Evolutionary conservation across 2,888 invertebrate species (phyloP).

Genomic region (Nomada goodeniana): DNA sequence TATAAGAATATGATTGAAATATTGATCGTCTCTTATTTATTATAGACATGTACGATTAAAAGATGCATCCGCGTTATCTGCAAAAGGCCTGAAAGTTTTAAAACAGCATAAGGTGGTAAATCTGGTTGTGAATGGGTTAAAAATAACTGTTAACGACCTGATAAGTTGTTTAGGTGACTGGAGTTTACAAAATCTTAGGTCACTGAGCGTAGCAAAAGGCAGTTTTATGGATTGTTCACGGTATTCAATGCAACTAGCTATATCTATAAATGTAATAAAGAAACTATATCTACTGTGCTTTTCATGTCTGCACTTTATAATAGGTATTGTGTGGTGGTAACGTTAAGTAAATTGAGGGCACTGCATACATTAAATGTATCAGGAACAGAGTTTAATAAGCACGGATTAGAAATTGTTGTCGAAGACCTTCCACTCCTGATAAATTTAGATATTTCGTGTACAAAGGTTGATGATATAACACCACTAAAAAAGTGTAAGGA

Average conservation of each 20-base stretch:
- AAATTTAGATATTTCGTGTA: constrained; percentile 88
- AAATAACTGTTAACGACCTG: constrained; percentile 87
- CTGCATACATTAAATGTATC: constrained; percentile 88
- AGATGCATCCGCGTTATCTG: constrained; percentile 86
- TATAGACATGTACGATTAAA: constrained; percentile 86
- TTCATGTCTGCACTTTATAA: constrained; percentile 43
- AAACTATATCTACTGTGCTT: background rate
- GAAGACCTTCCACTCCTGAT: constrained; percentile 88
- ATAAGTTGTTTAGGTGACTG: constrained; percentile 89
- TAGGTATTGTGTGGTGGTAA: constrained; percentile 86
- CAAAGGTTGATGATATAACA: constrained; percentile 87
- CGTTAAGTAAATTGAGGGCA: constrained; percentile 87
- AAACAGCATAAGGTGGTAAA: constrained; percentile 87
- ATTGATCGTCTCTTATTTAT: constrained; percentile 49
- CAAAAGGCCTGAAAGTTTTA: constrained; percentile 87
- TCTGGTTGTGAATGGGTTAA: constrained; percentile 87
- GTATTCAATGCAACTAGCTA: constrained; percentile 75
- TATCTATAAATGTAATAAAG: background rate
- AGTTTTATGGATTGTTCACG: constrained; percentile 87
- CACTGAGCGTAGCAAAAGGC: constrained; percentile 87
- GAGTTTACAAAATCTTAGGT: constrained; percentile 87
- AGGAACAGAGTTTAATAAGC: constrained; percentile 89
- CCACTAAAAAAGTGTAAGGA: constrained; percentile 86
- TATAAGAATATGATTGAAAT: background rate
- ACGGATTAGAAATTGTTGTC: constrained; percentile 88